phyloP scores from a whole-genome alignment of 2,888 invertebrate species.

The Platypus cylindrus region DNA sequence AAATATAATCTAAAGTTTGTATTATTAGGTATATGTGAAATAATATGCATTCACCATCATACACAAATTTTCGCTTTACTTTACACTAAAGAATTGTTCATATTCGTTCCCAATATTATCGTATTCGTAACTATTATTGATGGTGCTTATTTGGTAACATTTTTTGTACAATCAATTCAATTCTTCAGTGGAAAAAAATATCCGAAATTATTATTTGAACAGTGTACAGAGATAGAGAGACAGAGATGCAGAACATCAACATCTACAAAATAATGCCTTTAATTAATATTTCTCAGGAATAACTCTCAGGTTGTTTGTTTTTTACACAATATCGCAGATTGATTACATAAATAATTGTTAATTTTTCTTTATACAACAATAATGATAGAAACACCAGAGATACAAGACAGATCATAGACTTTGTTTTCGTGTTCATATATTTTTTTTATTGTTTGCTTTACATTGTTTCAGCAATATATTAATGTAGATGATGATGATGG shows the following conservation, averaged over 20 bases:
- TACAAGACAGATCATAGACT: no score
- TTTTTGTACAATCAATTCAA: constrained; percentile 8
- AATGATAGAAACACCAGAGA: no score
- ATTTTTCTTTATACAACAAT: constrained; percentile 9
- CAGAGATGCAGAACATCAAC: constrained; percentile 18
- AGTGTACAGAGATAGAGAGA: not conserved
- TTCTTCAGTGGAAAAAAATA: constrained; percentile 13
- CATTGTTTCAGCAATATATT: not conserved
- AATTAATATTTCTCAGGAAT: constrained; percentile 34
- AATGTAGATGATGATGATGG: constrained; percentile 15
- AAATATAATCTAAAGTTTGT: no score
- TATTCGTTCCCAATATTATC: no score
- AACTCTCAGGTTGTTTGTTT: constrained; percentile 34
- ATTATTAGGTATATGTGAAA: no score
- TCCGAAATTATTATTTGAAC: constrained; percentile 7
- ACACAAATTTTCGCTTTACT: constrained; percentile 4
- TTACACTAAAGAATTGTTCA: constrained; percentile 8
- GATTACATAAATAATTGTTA: constrained; percentile 1
- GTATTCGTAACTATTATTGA: no score
- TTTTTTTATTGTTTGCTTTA: constrained; percentile 2
- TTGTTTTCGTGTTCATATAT: no score
- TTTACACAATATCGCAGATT: constrained; percentile 5
- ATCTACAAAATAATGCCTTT: constrained; percentile 21
- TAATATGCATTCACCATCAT: no score
- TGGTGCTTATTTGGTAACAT: constrained; percentile 10